A percentile compares a stretch with the other conserved stretches of the same genome.
Conservation (phyloP, 2,888 invertebrate genomes). For the Protodeltote pygarga region DNA sequence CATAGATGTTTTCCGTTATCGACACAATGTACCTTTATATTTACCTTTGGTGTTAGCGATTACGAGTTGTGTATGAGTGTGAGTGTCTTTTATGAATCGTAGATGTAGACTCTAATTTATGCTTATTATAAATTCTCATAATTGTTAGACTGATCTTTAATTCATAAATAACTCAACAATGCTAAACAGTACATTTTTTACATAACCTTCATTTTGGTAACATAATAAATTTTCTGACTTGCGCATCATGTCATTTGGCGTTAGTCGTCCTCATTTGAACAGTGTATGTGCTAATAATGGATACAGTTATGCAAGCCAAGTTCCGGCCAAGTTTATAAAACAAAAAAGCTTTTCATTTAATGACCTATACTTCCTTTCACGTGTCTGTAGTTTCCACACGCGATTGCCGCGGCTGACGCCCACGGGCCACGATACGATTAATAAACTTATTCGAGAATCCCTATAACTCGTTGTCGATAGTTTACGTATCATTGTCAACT, state of each 20-base stretch:
- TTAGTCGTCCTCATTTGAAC: constrained; percentile 3
- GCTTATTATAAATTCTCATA: constrained; percentile 13
- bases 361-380: constrained; percentile 24
- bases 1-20: constrained; percentile 15
- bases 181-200: constrained; percentile 11
- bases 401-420: constrained; percentile 14
- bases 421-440: no score
- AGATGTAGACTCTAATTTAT: neutral
- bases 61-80: constrained; percentile 4
- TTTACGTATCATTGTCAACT: constrained; percentile 11
- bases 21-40: constrained; percentile 6
- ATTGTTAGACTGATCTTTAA: constrained; percentile 17
- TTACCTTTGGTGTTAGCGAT: constrained; percentile 6
- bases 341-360: constrained; percentile 24
- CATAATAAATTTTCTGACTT: no score
- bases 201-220: constrained; percentile 19
- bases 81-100: no score
- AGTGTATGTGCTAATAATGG: constrained; percentile 3
- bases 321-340: constrained; percentile 18
- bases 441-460: constrained; percentile 13
- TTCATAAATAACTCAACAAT: constrained; percentile 16
- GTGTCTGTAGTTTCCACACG: constrained; percentile 11
- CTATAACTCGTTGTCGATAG: constrained; percentile 10
- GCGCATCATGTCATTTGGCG: neutral
- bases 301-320: constrained; percentile 19